Evolutionary conservation across 2,888 invertebrate genomes (phyloP).

Genomic region (Scrobipalpa costella): DNA sequence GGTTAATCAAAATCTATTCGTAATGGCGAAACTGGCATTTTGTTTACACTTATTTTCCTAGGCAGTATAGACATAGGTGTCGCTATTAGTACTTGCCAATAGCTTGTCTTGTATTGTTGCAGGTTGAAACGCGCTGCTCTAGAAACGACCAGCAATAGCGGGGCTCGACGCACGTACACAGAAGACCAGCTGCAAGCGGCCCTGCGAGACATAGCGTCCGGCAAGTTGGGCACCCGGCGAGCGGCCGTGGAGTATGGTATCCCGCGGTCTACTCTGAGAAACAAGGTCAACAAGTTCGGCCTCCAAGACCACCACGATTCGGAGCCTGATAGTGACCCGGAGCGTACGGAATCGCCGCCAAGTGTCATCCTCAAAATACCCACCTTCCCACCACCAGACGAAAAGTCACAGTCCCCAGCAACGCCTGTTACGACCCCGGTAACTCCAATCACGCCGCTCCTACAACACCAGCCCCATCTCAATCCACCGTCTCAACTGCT

Average conservation of each 20-base stretch:
- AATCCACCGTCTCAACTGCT: constrained; percentile 72
- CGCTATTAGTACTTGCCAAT: neutral
- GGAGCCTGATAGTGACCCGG: constrained; percentile 74
- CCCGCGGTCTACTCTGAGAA: constrained; percentile 96
- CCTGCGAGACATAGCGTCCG: constrained; percentile 95
- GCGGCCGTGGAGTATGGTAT: constrained; percentile 98
- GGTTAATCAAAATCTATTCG: too few species aligned
- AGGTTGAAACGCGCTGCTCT: constrained; percentile 67
- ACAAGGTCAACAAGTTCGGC: constrained; percentile 92
- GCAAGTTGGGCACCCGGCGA: constrained; percentile 94
- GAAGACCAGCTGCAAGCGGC: constrained; percentile 97
- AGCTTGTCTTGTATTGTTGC: constrained; percentile 52
- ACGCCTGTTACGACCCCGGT: constrained; percentile 69
- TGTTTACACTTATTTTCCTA: neutral
- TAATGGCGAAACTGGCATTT: too few species aligned
- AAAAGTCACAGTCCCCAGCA: constrained; percentile 72
- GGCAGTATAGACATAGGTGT: neutral
- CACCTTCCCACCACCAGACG: constrained; percentile 88
- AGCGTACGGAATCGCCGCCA: constrained; percentile 79
- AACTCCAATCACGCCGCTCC: constrained; percentile 73
- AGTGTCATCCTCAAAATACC: constrained; percentile 95
- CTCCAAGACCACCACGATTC: constrained; percentile 86
- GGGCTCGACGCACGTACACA: constrained; percentile 92
- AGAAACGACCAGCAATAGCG: constrained; percentile 72
- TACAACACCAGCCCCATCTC: constrained; percentile 60